Conservation (phyloP, 2,113 vertebrate genomes). For the Bos indicus region DNA sequence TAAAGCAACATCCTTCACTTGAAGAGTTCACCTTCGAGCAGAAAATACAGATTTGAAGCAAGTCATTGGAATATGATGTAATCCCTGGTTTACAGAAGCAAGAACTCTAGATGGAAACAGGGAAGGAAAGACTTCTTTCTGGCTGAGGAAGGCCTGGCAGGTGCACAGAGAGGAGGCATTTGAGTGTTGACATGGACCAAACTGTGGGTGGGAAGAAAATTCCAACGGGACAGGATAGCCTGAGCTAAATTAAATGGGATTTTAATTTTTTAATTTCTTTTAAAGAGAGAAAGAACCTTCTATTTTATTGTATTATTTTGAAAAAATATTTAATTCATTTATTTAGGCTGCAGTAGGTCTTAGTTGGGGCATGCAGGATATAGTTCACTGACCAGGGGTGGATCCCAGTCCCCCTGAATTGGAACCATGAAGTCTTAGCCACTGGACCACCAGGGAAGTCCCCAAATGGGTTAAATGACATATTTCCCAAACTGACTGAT, state of each 20-base stretch:
- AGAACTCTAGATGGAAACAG: background rate
- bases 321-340: background rate
- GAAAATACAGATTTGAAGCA: background rate
- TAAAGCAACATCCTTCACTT: background rate
- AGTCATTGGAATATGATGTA: background rate
- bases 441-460: background rate
- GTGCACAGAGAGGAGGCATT: background rate
- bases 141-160: background rate
- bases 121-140: background rate
- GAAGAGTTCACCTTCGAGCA: background rate
- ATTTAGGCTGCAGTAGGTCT: background rate
- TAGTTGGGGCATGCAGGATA: background rate
- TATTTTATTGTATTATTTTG: background rate
- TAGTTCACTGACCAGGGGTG: background rate
- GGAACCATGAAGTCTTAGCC: background rate
- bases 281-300: background rate
- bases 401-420: background rate
- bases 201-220: background rate
- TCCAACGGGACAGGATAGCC: background rate
- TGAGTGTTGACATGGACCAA: background rate
- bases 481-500: slow-evolving; percentile 25
- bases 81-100: background rate
- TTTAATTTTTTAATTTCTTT: background rate
- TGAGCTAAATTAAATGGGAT: background rate
- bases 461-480: background rate